A percentile compares a stretch with the other conserved stretches of the same genome.
These are phyloP conservation scores for Hydrolagus colliei DNA, from an alignment of 2,797 vertebrate species.

Conservation along the genomic window DNA sequence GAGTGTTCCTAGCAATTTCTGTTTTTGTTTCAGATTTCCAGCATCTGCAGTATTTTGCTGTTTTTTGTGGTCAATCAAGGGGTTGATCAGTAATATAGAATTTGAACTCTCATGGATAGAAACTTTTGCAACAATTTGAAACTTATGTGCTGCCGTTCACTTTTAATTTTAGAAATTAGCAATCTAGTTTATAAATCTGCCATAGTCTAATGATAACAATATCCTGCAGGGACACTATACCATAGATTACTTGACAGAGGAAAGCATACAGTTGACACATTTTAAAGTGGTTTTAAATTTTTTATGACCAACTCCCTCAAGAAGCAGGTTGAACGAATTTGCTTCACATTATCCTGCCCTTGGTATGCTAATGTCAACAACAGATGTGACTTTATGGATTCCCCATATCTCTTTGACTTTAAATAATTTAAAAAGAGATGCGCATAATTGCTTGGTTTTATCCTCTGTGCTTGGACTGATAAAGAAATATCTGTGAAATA, in stretches of 20 bases:
- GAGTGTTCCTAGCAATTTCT: too few species aligned
- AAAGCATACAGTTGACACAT: neutral
- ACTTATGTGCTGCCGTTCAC: too few species aligned
- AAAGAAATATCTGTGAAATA: too few species aligned
- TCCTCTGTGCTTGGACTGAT: too few species aligned
- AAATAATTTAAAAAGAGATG: neutral
- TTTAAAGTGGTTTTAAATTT: slow-evolving; percentile 12
- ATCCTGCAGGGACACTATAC: neutral
- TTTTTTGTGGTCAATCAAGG: too few species aligned
- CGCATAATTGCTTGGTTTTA: neutral
- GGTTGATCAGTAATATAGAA: too few species aligned
- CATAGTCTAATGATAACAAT: neutral
- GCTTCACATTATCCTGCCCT: neutral
- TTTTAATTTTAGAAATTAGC: too few species aligned
- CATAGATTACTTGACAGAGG: neutral
- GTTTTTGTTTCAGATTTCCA: too few species aligned
- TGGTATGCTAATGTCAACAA: neutral
- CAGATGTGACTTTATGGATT: neutral
- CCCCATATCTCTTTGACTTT: neutral
- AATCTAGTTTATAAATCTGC: too few species aligned
- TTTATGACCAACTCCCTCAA: neutral
- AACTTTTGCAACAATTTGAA: neutral
- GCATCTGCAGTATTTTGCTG: too few species aligned
- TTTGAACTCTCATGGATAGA: too few species aligned
- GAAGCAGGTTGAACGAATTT: neutral